Evolutionary conservation across 2,113 vertebrate genomes (phyloP).

Genomic region (Mustela lutreola): DNA sequence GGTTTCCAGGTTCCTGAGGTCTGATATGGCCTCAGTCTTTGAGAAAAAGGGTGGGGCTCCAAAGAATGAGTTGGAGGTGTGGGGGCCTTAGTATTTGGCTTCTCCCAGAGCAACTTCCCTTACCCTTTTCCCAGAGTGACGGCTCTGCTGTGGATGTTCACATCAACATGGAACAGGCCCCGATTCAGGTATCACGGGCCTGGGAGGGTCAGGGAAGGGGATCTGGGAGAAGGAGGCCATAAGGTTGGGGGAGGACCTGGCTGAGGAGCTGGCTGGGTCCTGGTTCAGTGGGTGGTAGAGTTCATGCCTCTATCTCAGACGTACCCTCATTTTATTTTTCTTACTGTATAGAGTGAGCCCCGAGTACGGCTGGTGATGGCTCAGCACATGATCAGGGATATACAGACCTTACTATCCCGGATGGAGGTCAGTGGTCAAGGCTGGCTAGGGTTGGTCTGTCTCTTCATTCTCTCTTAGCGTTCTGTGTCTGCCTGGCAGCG

Average conservation of each 20-base stretch:
- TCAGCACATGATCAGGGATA: constrained; percentile 94
- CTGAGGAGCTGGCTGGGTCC: constrained; percentile 42
- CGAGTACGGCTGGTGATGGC: constrained; percentile 94
- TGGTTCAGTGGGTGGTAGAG: constrained; percentile 22
- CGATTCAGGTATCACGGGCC: constrained; percentile 86
- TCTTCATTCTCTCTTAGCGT: background rate
- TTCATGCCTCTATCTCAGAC: background rate
- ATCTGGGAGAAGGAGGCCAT: constrained; percentile 79
- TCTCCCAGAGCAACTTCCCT: constrained; percentile 78
- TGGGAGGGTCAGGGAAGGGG: constrained; percentile 79
- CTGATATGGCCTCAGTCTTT: background rate
- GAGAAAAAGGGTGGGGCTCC: background rate
- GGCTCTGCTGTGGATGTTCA: constrained; percentile 93
- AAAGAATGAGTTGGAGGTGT: constrained; percentile 37
- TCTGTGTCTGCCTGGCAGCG: background rate
- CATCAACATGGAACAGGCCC: constrained; percentile 93
- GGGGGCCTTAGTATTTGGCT: constrained; percentile 72
- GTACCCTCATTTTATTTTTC: background rate
- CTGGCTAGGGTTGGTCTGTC: background rate
- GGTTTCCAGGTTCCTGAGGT: constrained; percentile 1
- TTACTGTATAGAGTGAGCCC: constrained; percentile 90
- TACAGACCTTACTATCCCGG: constrained; percentile 90
- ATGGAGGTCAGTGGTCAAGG: constrained; percentile 89
- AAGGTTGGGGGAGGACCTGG: background rate
- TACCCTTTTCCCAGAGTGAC: constrained; percentile 82